These are phyloP conservation scores for Frieseomelitta varia DNA, from an alignment of 1,140 invertebrate genomes.

Conservation along the genomic window DNA sequence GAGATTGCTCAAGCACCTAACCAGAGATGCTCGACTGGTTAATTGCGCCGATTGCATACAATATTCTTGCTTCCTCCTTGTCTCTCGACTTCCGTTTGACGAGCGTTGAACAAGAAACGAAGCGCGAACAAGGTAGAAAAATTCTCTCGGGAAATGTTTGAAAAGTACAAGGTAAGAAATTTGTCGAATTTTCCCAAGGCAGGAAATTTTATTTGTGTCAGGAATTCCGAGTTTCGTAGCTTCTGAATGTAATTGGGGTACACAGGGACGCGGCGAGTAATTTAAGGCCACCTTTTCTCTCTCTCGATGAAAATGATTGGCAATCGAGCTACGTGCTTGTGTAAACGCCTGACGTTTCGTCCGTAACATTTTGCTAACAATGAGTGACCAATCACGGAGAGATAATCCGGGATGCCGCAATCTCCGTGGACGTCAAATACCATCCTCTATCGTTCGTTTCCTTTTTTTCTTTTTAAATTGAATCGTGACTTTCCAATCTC, in stretches of 20 bases:
- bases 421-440: not conserved
- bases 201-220: too few species aligned
- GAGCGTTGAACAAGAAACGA: too few species aligned
- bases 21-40: not conserved
- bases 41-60: conserved; percentile 15
- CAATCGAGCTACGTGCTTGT: not conserved
- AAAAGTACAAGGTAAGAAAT: too few species aligned
- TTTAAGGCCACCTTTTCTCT: not conserved
- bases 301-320: not conserved
- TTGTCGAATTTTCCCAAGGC: too few species aligned
- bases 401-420: not conserved
- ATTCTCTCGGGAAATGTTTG: too few species aligned
- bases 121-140: too few species aligned
- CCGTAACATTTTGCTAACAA: not conserved
- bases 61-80: not conserved
- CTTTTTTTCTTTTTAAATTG: too few species aligned
- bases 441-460: not conserved
- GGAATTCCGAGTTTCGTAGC: not conserved
- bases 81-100: not conserved
- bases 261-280: not conserved
- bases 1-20: not conserved
- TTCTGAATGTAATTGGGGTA: not conserved
- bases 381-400: not conserved
- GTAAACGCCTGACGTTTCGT: not conserved
- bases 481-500: too few species aligned